Percentiles rank a stretch among this genome's conserved stretches.
Conservation (phyloP, 1,140 invertebrate genomes). For the Conus betulinus region DNA sequence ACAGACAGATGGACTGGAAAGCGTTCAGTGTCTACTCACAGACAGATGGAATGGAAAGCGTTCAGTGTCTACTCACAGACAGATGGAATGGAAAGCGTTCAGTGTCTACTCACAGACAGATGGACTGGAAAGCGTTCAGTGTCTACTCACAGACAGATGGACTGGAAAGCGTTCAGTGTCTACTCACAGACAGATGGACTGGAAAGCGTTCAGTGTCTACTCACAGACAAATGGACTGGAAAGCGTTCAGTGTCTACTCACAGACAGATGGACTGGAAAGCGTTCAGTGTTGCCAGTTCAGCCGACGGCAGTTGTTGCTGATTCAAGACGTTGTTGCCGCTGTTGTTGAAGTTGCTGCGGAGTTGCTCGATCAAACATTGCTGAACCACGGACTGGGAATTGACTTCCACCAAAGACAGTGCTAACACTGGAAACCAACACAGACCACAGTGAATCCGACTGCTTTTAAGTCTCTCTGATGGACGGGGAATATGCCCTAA, state of each 20-base stretch:
- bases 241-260: not conserved
- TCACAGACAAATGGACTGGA: not conserved
- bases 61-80: too few relatives aligned
- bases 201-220: not conserved
- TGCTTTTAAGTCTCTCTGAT: too few relatives aligned
- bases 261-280: slow-evolving; percentile 50
- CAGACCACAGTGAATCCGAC: too few relatives aligned
- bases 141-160: not conserved
- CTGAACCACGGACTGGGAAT: slow-evolving; percentile 44
- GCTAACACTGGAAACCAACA: not conserved
- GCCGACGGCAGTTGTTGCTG: slow-evolving; percentile 23
- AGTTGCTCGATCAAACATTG: slow-evolving; percentile 49
- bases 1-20: too few relatives aligned
- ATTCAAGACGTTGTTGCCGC: not conserved
- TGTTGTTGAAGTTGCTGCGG: slow-evolving; percentile 29
- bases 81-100: too few relatives aligned
- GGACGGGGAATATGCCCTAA: too few relatives aligned
- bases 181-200: not conserved
- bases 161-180: not conserved
- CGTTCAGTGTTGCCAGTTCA: slow-evolving; percentile 42
- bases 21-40: too few relatives aligned
- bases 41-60: too few relatives aligned
- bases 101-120: too few relatives aligned
- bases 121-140: not conserved
- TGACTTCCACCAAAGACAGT: not conserved